These are phyloP conservation scores for Chrysemys picta DNA, from an alignment of 2,113 vertebrate genomes.

Conservation along the genomic window DNA sequence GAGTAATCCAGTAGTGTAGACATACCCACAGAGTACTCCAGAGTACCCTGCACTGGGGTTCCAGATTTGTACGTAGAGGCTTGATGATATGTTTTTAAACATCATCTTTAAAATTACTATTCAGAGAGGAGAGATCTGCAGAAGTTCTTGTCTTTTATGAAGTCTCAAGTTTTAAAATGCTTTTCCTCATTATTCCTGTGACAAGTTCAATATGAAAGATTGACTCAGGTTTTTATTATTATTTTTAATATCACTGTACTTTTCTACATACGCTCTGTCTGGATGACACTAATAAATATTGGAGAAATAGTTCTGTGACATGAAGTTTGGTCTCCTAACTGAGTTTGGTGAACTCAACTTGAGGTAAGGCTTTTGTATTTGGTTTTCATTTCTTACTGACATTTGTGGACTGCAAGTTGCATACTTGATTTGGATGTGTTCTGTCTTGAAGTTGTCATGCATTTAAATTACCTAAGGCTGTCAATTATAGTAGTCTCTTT, in stretches of 20 bases:
- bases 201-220: not conserved
- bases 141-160: not conserved
- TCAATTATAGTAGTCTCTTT: constrained; percentile 57
- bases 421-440: constrained; percentile 63
- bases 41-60: not conserved
- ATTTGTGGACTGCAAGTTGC: constrained; percentile 22
- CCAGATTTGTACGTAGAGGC: not conserved
- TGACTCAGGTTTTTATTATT: not conserved
- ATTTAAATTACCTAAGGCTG: constrained; percentile 57
- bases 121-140: not conserved
- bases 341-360: constrained; percentile 2
- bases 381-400: not conserved
- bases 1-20: no score
- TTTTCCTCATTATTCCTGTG: not conserved
- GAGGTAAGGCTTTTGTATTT: not conserved
- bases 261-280: not conserved
- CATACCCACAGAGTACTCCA: not conserved
- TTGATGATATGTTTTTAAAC: not conserved
- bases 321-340: not conserved
- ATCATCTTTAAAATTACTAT: not conserved
- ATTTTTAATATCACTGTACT: not conserved
- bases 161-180: not conserved
- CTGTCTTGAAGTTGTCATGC: constrained; percentile 53
- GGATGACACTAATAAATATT: not conserved
- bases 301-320: constrained; percentile 3